Evolutionary conservation across 2,888 invertebrate genomes (phyloP).

Genomic region (Epistrophe eligans): DNA sequence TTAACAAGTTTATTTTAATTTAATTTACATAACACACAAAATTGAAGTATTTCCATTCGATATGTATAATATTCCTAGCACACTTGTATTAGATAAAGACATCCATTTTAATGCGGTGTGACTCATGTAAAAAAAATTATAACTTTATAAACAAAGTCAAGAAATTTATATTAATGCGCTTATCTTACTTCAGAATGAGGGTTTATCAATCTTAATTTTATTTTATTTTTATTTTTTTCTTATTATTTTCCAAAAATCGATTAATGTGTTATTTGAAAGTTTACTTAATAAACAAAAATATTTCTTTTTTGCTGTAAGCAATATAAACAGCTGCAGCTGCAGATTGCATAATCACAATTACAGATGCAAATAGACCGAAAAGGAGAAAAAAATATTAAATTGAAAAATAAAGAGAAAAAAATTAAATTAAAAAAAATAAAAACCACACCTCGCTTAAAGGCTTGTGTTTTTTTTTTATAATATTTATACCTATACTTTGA

Average conservation of each 20-base stretch:
- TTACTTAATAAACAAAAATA: conserved; percentile 37
- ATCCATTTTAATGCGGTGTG: conserved; percentile 21
- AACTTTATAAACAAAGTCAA: conserved; percentile 58
- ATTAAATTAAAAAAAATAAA: neutral
- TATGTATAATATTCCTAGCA: neutral
- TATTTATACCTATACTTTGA: neutral
- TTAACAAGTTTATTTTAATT: neutral
- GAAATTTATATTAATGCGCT: conserved; percentile 66
- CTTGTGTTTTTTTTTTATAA: conserved; percentile 8
- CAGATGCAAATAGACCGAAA: conserved; percentile 64
- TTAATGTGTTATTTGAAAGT: conserved; percentile 65
- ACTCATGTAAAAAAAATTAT: conserved; percentile 50
- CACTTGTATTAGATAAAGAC: neutral
- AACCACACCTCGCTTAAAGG: conserved; percentile 62
- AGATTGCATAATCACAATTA: conserved; percentile 68
- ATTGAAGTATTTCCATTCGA: neutral
- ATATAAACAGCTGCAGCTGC: conserved; percentile 57
- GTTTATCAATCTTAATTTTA: conserved; percentile 68
- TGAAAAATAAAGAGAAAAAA: neutral
- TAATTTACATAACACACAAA: neutral
- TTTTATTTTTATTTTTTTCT: neutral
- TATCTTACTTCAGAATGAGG: conserved; percentile 60
- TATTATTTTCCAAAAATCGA: conserved; percentile 43
- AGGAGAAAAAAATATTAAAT: neutral
- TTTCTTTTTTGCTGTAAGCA: conserved; percentile 37